Base-by-base conservation (phyloP, 2,113 vertebrate species). In the Oncorhynchus keta region DNA sequence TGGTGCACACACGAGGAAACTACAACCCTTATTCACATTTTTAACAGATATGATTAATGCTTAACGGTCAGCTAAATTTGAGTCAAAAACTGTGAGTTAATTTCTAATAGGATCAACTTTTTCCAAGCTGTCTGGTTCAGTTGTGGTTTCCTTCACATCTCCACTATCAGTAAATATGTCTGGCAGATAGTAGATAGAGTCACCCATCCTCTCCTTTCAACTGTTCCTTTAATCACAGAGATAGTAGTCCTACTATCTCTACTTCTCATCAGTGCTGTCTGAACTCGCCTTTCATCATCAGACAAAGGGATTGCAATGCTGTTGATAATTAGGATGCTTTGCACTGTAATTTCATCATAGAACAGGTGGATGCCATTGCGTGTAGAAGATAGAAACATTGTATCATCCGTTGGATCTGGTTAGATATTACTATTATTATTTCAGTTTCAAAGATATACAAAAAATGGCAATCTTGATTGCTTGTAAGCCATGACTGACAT, bases 221-320 rank as follows among this genome's bases (percentile, higher is more conserved):
- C 65, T 28, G 65, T 4, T 67, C 4, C 12, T 30, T 67, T 26
- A 14, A 67, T 26, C 65, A 30, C 11, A 28, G 1, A 28, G 24
- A 67, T 67, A 67, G 8, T 67, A 28, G 13, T 6, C 12, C 13
- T 30, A 28, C 59, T 16, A 22, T 22, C 59, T 22, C 13, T 62
- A 62, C 20, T 55, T 5, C n/a, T 62, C 59, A 62, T 62, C n/a
- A 62, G 59, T 79, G 75, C 79, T 12, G 65, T 4, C 57, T 3
- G 1, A 35, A 61, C 73, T 72, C 1, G 69, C 32, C 64, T 80
- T 84, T 84, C 76, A 84, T 85, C 83, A 82, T 18, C 71, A 30
- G 71, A 64, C 69, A 7, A 20, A 11, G 24, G 28, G 35, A 28
- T 32, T 22, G 55, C 3, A 69, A 81, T 82, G 81, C 75, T 83